phyloP scores from a whole-genome alignment of 30 jellyfish, hydroid and myxozoan species.

The Clytia hemisphaerica region DNA sequence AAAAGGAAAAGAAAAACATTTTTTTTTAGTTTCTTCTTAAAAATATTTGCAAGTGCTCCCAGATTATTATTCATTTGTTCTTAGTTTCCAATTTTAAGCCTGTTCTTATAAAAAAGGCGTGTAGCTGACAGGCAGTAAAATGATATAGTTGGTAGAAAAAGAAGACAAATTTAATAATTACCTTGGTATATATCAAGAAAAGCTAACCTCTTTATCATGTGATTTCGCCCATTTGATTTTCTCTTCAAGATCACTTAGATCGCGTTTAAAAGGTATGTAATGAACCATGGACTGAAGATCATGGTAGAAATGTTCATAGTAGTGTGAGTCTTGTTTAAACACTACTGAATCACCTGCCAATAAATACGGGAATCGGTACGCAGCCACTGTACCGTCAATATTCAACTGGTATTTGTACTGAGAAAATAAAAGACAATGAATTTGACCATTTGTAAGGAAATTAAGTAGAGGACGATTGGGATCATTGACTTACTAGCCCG shows the following conservation, averaged over 20 bases:
- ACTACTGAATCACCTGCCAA: conserved; percentile 77
- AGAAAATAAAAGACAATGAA: conserved; percentile 19
- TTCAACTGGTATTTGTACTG: conserved; percentile 79
- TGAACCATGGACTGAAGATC: conserved; percentile 76
- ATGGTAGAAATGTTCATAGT: conserved; percentile 75
- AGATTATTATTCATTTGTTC: too few relatives aligned
- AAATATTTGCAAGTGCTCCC: too few relatives aligned
- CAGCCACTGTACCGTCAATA: conserved; percentile 96
- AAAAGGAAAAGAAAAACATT: too few relatives aligned
- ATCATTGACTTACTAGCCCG: too few relatives aligned
- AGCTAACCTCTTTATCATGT: conserved; percentile 67
- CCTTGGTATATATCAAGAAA: too few relatives aligned
- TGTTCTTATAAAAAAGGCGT: too few relatives aligned
- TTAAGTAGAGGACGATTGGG: too few relatives aligned
- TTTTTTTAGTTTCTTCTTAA: too few relatives aligned
- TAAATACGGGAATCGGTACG: conserved; percentile 82
- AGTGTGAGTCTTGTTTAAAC: conserved; percentile 74
- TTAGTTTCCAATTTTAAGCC: too few relatives aligned
- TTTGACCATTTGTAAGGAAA: too few relatives aligned
- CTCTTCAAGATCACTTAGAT: conserved; percentile 70
- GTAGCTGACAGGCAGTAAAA: background rate
- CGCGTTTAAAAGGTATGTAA: conserved; percentile 66
- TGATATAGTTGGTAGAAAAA: background rate
- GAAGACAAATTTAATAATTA: too few relatives aligned
- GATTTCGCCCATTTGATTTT: conserved; percentile 67